These are phyloP conservation scores for Rhabdornis inornatus DNA, from an alignment of 2,113 vertebrate species.

Conservation along the genomic window DNA sequence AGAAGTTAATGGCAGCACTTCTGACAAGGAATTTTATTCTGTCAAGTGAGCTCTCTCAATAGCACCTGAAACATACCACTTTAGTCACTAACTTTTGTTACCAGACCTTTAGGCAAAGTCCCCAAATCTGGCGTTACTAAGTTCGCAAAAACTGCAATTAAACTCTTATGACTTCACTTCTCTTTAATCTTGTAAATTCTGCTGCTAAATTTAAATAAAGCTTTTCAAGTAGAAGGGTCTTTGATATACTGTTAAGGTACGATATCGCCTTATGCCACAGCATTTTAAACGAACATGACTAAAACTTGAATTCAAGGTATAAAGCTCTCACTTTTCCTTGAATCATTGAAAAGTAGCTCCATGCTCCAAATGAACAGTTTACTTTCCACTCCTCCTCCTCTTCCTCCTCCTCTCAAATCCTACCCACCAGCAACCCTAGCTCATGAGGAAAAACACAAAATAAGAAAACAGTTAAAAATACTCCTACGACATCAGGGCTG, in stretches of 20 bases:
- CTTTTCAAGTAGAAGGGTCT: not conserved
- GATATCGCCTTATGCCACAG: not conserved
- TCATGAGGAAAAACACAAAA: not conserved
- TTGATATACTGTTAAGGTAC: not conserved
- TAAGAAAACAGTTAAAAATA: not conserved
- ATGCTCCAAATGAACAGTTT: not conserved
- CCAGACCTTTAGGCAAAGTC: not conserved
- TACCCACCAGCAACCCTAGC: not conserved
- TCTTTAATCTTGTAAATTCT: not conserved
- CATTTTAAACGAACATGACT: not conserved
- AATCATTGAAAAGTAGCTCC: not conserved
- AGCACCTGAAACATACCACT: not conserved
- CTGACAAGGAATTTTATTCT: conserved; percentile 8
- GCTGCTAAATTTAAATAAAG: not conserved
- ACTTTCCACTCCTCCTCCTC: not conserved
- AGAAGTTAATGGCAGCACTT: not conserved
- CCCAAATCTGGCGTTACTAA: not conserved
- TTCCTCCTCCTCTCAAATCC: not conserved
- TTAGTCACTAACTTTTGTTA: not conserved
- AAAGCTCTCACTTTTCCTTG: not conserved
- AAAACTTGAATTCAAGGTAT: not conserved
- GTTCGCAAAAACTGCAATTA: not conserved
- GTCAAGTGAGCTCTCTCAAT: not conserved
- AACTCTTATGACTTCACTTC: not conserved
- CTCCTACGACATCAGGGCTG: not conserved